phyloP scores from a whole-genome alignment of 2,113 vertebrate genomes.

The Tylochromis polylepis region DNA sequence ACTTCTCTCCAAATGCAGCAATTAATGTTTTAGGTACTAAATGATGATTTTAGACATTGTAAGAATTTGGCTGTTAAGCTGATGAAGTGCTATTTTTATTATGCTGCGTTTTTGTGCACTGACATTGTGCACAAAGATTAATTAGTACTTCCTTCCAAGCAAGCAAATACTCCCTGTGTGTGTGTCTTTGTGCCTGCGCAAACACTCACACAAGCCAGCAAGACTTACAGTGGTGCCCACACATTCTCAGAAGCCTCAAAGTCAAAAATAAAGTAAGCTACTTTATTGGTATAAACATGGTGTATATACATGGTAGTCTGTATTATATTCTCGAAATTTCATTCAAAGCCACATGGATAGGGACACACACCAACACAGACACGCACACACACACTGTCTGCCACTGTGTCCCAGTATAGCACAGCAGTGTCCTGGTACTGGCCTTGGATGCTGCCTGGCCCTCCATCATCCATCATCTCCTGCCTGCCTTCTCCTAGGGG shows the following conservation, averaged over 20 bases:
- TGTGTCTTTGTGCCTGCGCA: background rate
- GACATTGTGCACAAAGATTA: conserved; percentile 13
- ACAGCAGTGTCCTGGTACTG: conserved; percentile 49
- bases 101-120: background rate
- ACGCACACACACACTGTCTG: background rate
- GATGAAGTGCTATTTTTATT: conserved; percentile 20
- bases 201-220: background rate
- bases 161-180: background rate
- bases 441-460: conserved; percentile 56
- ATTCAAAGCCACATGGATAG: background rate
- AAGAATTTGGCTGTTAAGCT: background rate
- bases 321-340: background rate
- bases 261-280: background rate
- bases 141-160: conserved; percentile 8
- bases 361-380: background rate
- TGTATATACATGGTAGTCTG: too few species aligned
- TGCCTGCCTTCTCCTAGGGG: conserved; percentile 51
- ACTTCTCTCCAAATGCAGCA: conserved; percentile 18
- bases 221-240: background rate
- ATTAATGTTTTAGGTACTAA: conserved; percentile 21
- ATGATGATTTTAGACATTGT: conserved; percentile 18
- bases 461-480: conserved; percentile 67
- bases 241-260: background rate
- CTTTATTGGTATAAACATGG: too few species aligned
- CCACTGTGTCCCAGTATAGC: background rate